phyloP scores from a whole-genome alignment of 1,140 invertebrate species.

The Melanaphis sacchari region DNA sequence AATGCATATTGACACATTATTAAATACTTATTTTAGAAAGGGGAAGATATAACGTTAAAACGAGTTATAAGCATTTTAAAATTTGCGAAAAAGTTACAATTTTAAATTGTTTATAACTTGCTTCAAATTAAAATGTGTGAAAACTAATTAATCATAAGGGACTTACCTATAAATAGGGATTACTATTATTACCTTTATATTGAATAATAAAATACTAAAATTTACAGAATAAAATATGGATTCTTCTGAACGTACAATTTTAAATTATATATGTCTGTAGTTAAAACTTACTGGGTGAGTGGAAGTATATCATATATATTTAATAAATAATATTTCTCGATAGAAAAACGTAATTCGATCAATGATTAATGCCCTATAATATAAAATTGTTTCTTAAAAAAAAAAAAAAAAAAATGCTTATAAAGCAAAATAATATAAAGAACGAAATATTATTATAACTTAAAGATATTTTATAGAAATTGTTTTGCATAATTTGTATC shows the following conservation, averaged over 20 bases:
- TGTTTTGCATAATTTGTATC: not conserved
- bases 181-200: not conserved
- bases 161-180: not conserved
- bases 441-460: constrained; percentile 1
- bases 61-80: too few species aligned
- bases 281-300: too few species aligned
- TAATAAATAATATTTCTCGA: not conserved
- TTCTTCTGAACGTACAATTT: not conserved
- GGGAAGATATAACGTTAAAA: too few species aligned
- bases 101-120: not conserved
- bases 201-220: not conserved
- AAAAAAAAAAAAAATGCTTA: constrained; percentile 1
- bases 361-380: not conserved
- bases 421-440: not conserved
- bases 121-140: not conserved
- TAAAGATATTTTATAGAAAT: not conserved
- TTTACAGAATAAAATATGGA: not conserved
- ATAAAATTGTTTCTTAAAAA: not conserved
- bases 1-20: not conserved
- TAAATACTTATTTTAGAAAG: too few species aligned
- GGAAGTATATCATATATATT: too few species aligned
- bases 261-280: not conserved
- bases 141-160: not conserved
- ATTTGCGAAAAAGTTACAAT: too few species aligned
- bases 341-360: not conserved